These are phyloP conservation scores for Actinemys pallida DNA, from an alignment of 2,113 vertebrate genomes.

Conservation along the genomic window DNA sequence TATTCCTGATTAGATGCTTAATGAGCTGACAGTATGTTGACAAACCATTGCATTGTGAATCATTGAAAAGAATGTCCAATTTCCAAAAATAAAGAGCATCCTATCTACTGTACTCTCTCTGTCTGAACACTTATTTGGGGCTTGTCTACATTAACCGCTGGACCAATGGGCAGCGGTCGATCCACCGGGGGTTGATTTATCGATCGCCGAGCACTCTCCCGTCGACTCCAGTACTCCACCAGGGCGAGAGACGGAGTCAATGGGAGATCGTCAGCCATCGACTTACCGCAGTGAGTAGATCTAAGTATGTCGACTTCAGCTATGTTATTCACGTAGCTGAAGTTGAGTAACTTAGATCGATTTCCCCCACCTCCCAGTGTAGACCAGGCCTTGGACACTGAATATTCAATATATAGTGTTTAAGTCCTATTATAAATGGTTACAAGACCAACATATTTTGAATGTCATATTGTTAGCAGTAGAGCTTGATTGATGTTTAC, in stretches of 20 bases:
- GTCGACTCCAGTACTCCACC: no score
- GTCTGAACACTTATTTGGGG: not conserved
- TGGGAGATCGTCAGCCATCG: no score
- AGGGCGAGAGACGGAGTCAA: no score
- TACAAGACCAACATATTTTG: not conserved
- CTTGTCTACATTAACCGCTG: no score
- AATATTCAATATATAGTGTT: accelerated
- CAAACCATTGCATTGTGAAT: accelerated
- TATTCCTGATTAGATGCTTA: not conserved
- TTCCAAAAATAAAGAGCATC: not conserved
- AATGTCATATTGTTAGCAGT: not conserved
- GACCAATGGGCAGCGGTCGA: no score
- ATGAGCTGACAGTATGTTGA: not conserved
- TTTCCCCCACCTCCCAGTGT: no score
- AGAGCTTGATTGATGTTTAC: not conserved
- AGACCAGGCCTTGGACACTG: not conserved
- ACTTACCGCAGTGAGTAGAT: no score
- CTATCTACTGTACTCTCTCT: not conserved
- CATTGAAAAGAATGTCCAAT: not conserved
- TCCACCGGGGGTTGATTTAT: no score
- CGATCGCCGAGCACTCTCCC: no score
- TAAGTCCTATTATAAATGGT: not conserved
- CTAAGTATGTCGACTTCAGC: no score
- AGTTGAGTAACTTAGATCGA: no score
- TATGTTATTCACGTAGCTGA: no score